Evolutionary conservation across 2,888 invertebrate species (phyloP), one percentile per base, ranked within the genome.

Genomic region (Ariolimax columbianus): DNA sequence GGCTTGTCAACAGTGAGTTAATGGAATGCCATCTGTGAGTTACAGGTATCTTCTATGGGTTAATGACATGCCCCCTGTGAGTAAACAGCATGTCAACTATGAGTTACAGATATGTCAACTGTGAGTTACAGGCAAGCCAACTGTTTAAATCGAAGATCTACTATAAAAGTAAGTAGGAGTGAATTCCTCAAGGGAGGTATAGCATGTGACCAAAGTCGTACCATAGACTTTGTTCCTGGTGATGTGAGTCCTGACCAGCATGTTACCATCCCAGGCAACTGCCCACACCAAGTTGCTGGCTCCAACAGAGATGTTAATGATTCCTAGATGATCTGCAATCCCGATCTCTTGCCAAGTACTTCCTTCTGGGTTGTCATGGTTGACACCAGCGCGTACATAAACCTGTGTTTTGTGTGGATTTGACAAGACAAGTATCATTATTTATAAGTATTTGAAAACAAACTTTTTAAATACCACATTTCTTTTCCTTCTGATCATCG

Each of bases 201-300:
- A 55, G 17, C 7, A 4, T 30, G 63, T 40, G 3, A 75, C 4
- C 38, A 63, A 70, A 6, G 43, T 75, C 90, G 95, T 95, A 94
- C 97, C 97, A 92, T 95, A 95, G 75, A 95, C 95, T 91, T 95
- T 96, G 91, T 97, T 97, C 91, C 97, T 96, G 17, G 96, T 97
- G n/a, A 98, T 95, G 43, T 97, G 97, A 85, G 96, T 96, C 87
- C 98, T 96, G 80, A 97, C 96, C 73, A 98, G 95, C 40, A 96
- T 97, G 89, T 96, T 95, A 0, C 98, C 98, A 92, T 97, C 96
- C 95, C 97, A 96, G 6, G 97, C 95, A 63, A 97, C 95, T 19
- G 97, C 97, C 98, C 98, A 98, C 0, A 97, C 97, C 83, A 97
- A 95, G 0, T 98, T 98, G 14, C 97, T 96, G 2, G 97, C 96